Base-by-base conservation (phyloP, 1,140 invertebrate genomes). In the Mizuhopecten yessoensis region DNA sequence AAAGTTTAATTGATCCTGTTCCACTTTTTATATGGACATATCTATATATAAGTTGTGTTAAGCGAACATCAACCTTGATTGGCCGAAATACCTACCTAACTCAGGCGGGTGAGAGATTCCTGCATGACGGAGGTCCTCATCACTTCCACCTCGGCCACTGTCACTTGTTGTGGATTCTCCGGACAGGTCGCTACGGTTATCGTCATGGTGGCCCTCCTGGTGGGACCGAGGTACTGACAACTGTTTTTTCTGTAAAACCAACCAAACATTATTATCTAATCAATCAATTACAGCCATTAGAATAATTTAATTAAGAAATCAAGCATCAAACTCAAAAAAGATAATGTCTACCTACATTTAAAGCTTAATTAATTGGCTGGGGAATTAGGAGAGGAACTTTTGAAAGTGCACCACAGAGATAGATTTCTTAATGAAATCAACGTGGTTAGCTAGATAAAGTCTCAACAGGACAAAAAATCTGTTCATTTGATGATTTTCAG, bases 71-170 rank as follows among this genome's bases (percentile, higher is more conserved):
- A n/a, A n/a, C n/a, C n/a, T n/a, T n/a, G n/a, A n/a, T n/a, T n/a
- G n/a, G 42, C 42, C 1, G 42, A 45, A 45, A 45, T 29, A 75
- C 57, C 29, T 17, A 75, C 57, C 57, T 17, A 75, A n/a, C 33
- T 92, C 90, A 33, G 86, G 57, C 23, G 86, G 88, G 86, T 89
- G 88, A 20, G 90, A 86, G 10, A 91, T 29, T 20, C 87, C 87
- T 7, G 86, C 87, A 86, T 91, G 94, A 23, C 94, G 91, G 33
- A 93, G 90, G 88, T 95, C 94, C 75, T 95, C 95, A 87, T 94
- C 95, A 93, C 95, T 95, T 13, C 94, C 94, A 0, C 95, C 95
- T 86, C 94, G 92, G 45, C 95, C 95, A 86, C 94, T 94, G 86
- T 95, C 95, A 42, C 94, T 94, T 13, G 95, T 94, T 34, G 93